A percentile compares a stretch with the other conserved stretches of the same genome.
phyloP scores from a whole-genome alignment of 2,888 invertebrate species.

The Drosophila stalkeri region DNA sequence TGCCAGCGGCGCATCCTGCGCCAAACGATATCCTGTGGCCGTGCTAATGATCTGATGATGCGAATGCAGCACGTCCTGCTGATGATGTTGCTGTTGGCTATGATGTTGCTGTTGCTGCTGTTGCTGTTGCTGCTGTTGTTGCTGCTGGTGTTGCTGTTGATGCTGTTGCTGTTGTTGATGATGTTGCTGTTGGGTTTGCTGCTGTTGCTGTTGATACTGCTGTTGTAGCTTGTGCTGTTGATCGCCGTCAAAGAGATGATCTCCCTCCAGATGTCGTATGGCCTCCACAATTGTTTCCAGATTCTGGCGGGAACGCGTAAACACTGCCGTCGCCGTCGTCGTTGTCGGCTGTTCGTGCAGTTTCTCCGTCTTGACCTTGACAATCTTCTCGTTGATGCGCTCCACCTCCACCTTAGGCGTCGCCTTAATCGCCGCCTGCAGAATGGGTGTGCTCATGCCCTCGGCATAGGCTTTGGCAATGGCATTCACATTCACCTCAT shows the following conservation, averaged over 20 bases:
- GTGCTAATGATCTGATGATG: slow-evolving; percentile 52
- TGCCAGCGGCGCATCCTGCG: slow-evolving; percentile 84
- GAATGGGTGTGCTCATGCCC: slow-evolving; percentile 85
- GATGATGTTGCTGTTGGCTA: slow-evolving; percentile 58
- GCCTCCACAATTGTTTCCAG: slow-evolving; percentile 99
- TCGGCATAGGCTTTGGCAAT: slow-evolving; percentile 84
- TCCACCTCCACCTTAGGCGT: slow-evolving; percentile 93
- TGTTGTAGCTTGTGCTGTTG: slow-evolving; percentile 73
- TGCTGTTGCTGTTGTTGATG: slow-evolving; percentile 45
- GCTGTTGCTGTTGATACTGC: slow-evolving; percentile 67
- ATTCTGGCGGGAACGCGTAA: slow-evolving; percentile 93
- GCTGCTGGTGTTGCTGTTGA: slow-evolving; percentile 40
- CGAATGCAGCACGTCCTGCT: slow-evolving; percentile 35
- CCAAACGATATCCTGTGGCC: slow-evolving; percentile 52
- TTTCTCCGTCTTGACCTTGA: slow-evolving; percentile 84
- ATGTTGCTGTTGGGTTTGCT: slow-evolving; percentile 73
- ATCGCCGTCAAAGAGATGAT: slow-evolving; percentile 92
- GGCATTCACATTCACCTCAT: slow-evolving; percentile 83
- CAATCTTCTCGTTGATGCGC: slow-evolving; percentile 87
- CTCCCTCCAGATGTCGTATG: slow-evolving; percentile 98
- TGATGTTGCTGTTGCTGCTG: slow-evolving; percentile 68
- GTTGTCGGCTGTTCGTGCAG: slow-evolving; percentile 70
- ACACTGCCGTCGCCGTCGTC: slow-evolving; percentile 54
- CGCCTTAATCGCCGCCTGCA: slow-evolving; percentile 94
- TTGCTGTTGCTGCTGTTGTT: slow-evolving; percentile 12